These are phyloP conservation scores for Cephalopterus ornatus DNA, from an alignment of 2,113 vertebrate species.

Conservation along the genomic window DNA sequence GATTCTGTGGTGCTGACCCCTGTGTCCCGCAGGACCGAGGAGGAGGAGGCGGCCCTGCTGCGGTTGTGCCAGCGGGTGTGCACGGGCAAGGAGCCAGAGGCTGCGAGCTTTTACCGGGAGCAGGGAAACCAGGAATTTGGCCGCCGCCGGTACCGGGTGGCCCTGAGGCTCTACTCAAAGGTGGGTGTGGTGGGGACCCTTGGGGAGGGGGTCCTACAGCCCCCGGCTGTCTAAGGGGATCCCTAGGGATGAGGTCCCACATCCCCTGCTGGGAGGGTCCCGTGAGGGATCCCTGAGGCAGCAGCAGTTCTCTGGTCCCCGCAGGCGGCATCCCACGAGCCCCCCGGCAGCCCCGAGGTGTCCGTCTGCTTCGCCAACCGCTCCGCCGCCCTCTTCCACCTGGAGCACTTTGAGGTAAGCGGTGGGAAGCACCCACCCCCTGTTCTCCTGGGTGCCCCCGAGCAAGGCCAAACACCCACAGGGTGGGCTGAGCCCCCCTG, in stretches of 20 bases:
- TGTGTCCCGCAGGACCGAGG: neutral
- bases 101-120: constrained; percentile 76
- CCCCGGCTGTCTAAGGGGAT: neutral
- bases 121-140: constrained; percentile 86
- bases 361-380: constrained; percentile 91
- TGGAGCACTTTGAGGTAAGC: constrained; percentile 78
- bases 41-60: constrained; percentile 71
- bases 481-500: neutral
- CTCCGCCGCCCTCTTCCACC: constrained; percentile 86
- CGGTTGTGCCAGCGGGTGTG: constrained; percentile 53
- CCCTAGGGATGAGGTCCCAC: neutral
- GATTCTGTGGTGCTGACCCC: neutral
- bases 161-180: constrained; percentile 84
- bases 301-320: neutral
- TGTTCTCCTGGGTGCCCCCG: neutral
- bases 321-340: constrained; percentile 83
- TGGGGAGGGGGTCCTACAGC: neutral
- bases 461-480: neutral
- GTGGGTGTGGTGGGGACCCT: constrained; percentile 42
- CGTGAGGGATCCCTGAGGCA: neutral
- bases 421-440: neutral
- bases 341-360: constrained; percentile 73
- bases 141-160: constrained; percentile 69
- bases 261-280: neutral
- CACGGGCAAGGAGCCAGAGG: constrained; percentile 72